phyloP scores from a whole-genome alignment of 2,113 vertebrate genomes.

The Maccullochella peelii region DNA sequence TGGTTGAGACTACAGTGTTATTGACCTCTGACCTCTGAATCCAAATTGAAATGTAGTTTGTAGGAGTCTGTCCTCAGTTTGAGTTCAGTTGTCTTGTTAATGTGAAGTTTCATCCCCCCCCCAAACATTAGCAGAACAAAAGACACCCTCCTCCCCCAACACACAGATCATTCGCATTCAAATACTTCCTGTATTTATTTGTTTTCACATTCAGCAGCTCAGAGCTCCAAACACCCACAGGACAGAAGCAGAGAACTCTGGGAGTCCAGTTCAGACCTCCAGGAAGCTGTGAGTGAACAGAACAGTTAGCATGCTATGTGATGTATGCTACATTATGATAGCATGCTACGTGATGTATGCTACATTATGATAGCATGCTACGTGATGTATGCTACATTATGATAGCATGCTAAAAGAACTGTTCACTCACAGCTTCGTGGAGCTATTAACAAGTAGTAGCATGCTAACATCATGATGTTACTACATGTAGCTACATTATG shows the following conservation, averaged over 20 bases:
- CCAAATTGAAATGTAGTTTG: too few species aligned
- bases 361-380: background rate
- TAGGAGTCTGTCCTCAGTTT: too few species aligned
- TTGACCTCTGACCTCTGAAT: too few species aligned
- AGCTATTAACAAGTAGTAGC: too few species aligned
- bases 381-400: background rate
- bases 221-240: background rate
- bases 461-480: too few species aligned
- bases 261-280: background rate
- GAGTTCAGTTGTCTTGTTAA: too few species aligned
- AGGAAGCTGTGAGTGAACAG: too few species aligned
- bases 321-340: background rate
- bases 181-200: background rate
- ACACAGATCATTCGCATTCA: background rate
- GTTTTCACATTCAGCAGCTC: conserved; percentile 33
- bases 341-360: background rate
- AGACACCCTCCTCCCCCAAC: background rate
- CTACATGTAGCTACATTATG: background rate
- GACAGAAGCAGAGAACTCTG: background rate
- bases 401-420: background rate
- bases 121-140: conserved; percentile 27
- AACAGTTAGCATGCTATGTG: background rate
- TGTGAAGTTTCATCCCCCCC: background rate
- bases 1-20: too few species aligned
- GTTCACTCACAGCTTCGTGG: too few species aligned